Evolutionary conservation across 2,888 invertebrate genomes (phyloP), one percentile per base, ranked within the genome.

Genomic region (Synergus gifuensis): DNA sequence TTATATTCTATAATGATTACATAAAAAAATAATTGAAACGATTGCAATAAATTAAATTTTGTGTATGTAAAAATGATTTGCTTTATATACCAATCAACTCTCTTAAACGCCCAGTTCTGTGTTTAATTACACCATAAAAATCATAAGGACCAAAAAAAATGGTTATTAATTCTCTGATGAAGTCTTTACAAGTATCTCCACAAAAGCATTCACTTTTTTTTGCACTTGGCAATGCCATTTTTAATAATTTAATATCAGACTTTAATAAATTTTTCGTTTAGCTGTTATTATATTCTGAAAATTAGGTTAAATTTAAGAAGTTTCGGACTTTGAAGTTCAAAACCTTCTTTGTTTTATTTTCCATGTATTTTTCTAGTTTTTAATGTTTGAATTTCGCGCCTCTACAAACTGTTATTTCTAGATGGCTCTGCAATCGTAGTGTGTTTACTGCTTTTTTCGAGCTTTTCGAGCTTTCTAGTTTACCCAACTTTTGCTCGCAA

Each of bases 141-240:
- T 62, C 4, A 62, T 62, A 62, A 11, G 60, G 60, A 22, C 60
- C 60, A 62, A 14, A 62, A 28, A 62, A 62, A 62, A 62, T 62
- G 4, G 12, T 62, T 62, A 28, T 62, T 18, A 3, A 11, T 28
- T 62, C 60, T 62, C 5, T 28, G 18, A 62, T 60, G 4, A 22
- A 12, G 60, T 22, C 60, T 28, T 62, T 11, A 12, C 1, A 11
- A 62, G 14, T 14, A 14, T 18, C 12, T 60, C 5, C 12, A 22
- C 22, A 60, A 60, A 60, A 60, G 60, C n/a, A 60, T 4, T 60
- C 22, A 11, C 4, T 22, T 22, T 22, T 60, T 12, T 12, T 12
- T 60, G 8, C n/a, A 54, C n/a, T 54, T n/a, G 54, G 9, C n/a
- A n/a, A 2, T 54, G n/a, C 8, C 54, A 54, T 54, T 54, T 58